A percentile compares a stretch with the other conserved stretches of the same genome.
These are phyloP conservation scores for Rhizoglyphus robini DNA, from an alignment of 1,140 invertebrate species.

Conservation along the genomic window DNA sequence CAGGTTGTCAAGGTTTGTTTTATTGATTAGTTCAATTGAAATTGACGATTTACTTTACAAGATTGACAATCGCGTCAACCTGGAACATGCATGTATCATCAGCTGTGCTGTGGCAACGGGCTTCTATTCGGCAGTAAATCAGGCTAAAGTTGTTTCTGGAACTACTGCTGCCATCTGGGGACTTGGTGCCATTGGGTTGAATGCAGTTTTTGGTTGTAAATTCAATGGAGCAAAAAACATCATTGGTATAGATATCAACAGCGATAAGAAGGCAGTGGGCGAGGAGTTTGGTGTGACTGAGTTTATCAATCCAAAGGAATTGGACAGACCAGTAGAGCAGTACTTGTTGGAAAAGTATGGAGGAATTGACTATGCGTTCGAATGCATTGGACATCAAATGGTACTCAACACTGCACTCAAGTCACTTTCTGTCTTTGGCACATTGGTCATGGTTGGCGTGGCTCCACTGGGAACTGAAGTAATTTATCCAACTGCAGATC, in stretches of 20 bases:
- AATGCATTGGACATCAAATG: constrained; percentile 14
- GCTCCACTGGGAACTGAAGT: background rate
- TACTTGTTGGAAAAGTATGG: constrained; percentile 75
- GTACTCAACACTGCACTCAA: background rate
- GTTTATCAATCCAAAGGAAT: constrained; percentile 31
- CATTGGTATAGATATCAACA: constrained; percentile 84
- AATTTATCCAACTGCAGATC: constrained; percentile 76
- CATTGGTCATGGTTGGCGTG: constrained; percentile 7
- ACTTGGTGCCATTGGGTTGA: constrained; percentile 84
- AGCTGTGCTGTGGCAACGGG: constrained; percentile 88
- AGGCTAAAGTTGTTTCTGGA: constrained; percentile 62
- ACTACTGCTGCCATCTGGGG: constrained; percentile 84
- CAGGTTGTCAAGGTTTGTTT: no score
- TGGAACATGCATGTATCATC: constrained; percentile 56
- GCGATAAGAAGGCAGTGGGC: constrained; percentile 62
- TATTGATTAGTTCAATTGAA: no score
- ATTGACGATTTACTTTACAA: no score
- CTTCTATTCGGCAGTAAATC: constrained; percentile 67
- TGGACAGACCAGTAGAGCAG: constrained; percentile 62
- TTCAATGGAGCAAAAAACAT: constrained; percentile 73
- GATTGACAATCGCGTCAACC: background rate
- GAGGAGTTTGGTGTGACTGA: constrained; percentile 13
- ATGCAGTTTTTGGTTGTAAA: constrained; percentile 55
- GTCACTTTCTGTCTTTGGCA: constrained; percentile 52
- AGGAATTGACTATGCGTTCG: constrained; percentile 18